Percentiles rank a stretch among this genome's conserved stretches.
Conservation (phyloP, 2,797 vertebrate species). For the Epinephelus awoara region DNA sequence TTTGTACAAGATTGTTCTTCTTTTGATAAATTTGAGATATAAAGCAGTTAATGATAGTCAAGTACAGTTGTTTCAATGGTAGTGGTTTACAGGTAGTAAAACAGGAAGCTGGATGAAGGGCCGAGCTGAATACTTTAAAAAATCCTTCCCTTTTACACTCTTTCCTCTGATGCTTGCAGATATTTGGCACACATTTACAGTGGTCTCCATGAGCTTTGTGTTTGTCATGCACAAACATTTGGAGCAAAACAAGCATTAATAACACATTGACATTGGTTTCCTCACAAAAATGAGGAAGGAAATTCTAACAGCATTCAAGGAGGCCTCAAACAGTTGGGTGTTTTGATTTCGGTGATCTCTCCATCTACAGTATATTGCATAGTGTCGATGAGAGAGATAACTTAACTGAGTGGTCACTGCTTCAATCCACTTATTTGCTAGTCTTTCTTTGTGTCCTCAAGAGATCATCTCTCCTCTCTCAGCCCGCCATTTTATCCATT, state of each 20-base stretch:
- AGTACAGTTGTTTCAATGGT: slow-evolving; percentile 54
- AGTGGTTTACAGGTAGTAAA: slow-evolving; percentile 40
- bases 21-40: slow-evolving; percentile 61
- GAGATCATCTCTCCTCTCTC: slow-evolving; percentile 11
- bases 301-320: slow-evolving; percentile 48
- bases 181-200: slow-evolving; percentile 62
- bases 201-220: slow-evolving; percentile 18
- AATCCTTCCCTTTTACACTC: slow-evolving; percentile 19
- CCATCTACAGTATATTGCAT: slow-evolving; percentile 63
- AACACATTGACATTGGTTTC: slow-evolving; percentile 4
- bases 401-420: slow-evolving; percentile 15
- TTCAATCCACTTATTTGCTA: slow-evolving; percentile 3
- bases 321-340: slow-evolving; percentile 28
- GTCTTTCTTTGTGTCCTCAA: slow-evolving; percentile 28
- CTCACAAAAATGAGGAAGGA: slow-evolving; percentile 37
- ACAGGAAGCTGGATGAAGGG: slow-evolving; percentile 41
- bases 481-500: slow-evolving; percentile 9
- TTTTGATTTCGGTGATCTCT: slow-evolving; percentile 41
- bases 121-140: slow-evolving; percentile 37
- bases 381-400: slow-evolving; percentile 58
- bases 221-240: slow-evolving; percentile 13
- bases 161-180: slow-evolving; percentile 24
- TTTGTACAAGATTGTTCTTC: slow-evolving; percentile 77
- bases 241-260: not conserved
- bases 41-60: slow-evolving; percentile 73